These are phyloP conservation scores for Cantharis rufa DNA, from an alignment of 2,888 invertebrate species.

Conservation along the genomic window DNA sequence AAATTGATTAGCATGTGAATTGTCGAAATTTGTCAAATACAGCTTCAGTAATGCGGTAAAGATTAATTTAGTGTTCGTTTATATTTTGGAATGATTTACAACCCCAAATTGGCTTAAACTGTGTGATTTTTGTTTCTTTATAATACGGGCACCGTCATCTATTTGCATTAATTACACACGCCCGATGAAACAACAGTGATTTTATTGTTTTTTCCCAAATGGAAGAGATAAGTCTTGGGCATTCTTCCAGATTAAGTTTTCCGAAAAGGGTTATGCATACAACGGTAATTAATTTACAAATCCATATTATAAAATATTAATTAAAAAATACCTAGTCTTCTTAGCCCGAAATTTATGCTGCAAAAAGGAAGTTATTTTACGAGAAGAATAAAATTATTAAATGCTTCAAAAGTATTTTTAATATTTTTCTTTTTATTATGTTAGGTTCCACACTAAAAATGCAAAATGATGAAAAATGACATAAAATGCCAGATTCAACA, in stretches of 20 bases:
- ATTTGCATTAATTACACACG: not conserved
- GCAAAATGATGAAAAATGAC: not conserved
- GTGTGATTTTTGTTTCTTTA: not conserved
- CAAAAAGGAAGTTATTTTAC: not conserved
- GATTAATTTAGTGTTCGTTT: not conserved
- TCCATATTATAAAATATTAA: not conserved
- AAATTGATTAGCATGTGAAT: not conserved
- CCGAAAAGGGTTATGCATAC: not conserved
- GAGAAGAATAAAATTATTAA: not conserved
- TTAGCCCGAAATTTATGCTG: not conserved
- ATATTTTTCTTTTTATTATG: not conserved
- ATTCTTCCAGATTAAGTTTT: not conserved
- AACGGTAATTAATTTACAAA: too few relatives aligned
- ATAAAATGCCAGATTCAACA: not conserved
- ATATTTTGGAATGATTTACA: not conserved
- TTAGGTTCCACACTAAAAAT: not conserved
- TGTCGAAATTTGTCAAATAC: not conserved
- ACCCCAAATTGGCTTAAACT: not conserved
- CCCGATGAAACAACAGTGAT: not conserved
- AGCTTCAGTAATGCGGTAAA: not conserved
- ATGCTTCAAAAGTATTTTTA: not conserved
- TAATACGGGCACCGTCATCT: not conserved
- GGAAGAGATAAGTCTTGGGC: not conserved
- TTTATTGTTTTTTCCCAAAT: not conserved
- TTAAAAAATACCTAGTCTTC: too few relatives aligned